Percentiles rank a stretch among this genome's conserved stretches.
Evolutionary conservation across 2,888 invertebrate genomes (phyloP).

Genomic region (Nebria brevicollis): DNA sequence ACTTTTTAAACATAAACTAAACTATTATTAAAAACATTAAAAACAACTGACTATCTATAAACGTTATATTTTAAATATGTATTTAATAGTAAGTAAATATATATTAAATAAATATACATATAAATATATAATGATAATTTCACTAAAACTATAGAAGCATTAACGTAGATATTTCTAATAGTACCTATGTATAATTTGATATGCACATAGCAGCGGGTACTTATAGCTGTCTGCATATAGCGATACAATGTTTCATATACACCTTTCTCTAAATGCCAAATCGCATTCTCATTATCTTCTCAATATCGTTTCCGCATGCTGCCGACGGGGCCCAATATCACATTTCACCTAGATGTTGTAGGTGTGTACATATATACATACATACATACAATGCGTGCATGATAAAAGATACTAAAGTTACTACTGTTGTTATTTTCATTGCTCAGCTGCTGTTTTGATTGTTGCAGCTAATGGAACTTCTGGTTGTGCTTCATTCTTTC

Average conservation of each 20-base stretch:
- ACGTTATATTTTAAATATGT: no score
- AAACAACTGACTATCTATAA: no score
- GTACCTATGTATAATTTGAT: background rate
- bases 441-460: no score
- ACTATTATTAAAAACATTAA: no score
- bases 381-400: background rate
- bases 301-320: constrained; percentile 17
- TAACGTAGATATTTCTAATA: background rate
- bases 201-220: background rate
- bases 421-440: no score
- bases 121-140: no score
- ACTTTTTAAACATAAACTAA: no score
- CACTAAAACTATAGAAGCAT: background rate
- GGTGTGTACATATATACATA: background rate
- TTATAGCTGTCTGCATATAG: background rate
- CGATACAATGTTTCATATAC: constrained; percentile 6
- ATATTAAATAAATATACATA: no score
- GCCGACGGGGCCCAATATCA: background rate
- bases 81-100: no score
- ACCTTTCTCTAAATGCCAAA: constrained; percentile 13
- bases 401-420: no score
- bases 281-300: constrained; percentile 18
- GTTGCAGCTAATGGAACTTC: no score
- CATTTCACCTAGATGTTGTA: constrained; percentile 13
- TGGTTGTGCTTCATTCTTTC: no score